Conservation (phyloP, 2,113 vertebrate genomes). For the Desmodus rotundus region DNA sequence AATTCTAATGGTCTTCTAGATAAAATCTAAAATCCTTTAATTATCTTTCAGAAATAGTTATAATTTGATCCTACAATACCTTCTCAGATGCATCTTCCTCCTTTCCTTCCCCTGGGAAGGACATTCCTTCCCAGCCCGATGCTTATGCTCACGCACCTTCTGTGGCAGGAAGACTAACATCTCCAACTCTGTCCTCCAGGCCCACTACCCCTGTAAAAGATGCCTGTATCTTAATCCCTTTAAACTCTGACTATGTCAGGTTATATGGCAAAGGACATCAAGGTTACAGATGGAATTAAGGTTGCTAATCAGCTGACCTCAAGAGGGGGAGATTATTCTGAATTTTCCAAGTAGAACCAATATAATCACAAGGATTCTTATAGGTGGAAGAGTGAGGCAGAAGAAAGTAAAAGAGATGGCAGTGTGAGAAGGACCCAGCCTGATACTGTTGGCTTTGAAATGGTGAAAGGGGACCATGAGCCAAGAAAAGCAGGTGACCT, state of each 20-base stretch:
- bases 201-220: not conserved
- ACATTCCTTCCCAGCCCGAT: not conserved
- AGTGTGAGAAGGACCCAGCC: not conserved
- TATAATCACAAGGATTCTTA: not conserved
- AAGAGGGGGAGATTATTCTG: not conserved
- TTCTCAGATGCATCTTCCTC: not conserved
- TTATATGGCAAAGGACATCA: not conserved
- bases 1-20: not conserved
- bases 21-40: not conserved
- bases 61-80: not conserved
- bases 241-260: not conserved
- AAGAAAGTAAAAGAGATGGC: not conserved
- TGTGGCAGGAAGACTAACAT: not conserved
- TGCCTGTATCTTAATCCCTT: not conserved
- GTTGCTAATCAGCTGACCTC: not conserved
- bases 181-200: not conserved
- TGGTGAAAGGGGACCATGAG: not conserved
- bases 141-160: not conserved
- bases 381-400: not conserved
- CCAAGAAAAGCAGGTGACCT: not conserved
- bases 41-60: not conserved
- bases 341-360: not conserved
- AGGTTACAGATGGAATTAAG: not conserved
- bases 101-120: not conserved
- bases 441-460: not conserved